Percentiles rank a stretch among this genome's conserved stretches.
phyloP scores from a whole-genome alignment of 2,113 vertebrate genomes.

The Rafetus swinhoei region DNA sequence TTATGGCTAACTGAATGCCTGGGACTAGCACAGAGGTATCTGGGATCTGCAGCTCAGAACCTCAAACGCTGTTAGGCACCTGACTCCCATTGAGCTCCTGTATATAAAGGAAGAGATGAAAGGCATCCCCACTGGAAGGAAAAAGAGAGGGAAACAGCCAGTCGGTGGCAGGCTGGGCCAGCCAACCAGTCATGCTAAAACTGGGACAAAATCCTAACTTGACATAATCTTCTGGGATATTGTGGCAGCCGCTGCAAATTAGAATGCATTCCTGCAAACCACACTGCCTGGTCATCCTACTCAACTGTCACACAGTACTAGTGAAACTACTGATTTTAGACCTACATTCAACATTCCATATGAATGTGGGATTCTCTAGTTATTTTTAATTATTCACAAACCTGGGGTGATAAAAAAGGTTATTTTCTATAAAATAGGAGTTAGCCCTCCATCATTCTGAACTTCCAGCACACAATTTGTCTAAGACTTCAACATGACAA shows the following conservation, averaged over 20 bases:
- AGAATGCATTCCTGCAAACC: background rate
- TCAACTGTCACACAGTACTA: background rate
- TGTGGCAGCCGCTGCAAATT: background rate
- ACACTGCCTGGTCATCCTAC: background rate
- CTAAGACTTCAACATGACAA: background rate
- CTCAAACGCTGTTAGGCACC: background rate
- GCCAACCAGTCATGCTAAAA: background rate
- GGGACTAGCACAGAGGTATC: background rate
- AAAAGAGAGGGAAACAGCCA: background rate
- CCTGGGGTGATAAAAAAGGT: background rate
- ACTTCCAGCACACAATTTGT: background rate
- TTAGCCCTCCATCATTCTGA: background rate
- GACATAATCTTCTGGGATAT: background rate
- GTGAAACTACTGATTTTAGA: constrained; percentile 5
- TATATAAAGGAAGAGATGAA: background rate
- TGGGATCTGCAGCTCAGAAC: background rate
- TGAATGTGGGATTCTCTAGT: background rate
- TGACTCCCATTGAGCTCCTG: background rate
- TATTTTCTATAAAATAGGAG: background rate
- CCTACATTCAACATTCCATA: background rate
- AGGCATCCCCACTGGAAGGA: background rate
- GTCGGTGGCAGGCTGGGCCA: background rate
- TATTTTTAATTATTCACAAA: background rate
- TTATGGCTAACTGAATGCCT: background rate
- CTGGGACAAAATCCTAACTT: constrained; percentile 24